These are phyloP conservation scores for Ophion ellenae DNA, from an alignment of 2,888 invertebrate species.

Conservation along the genomic window DNA sequence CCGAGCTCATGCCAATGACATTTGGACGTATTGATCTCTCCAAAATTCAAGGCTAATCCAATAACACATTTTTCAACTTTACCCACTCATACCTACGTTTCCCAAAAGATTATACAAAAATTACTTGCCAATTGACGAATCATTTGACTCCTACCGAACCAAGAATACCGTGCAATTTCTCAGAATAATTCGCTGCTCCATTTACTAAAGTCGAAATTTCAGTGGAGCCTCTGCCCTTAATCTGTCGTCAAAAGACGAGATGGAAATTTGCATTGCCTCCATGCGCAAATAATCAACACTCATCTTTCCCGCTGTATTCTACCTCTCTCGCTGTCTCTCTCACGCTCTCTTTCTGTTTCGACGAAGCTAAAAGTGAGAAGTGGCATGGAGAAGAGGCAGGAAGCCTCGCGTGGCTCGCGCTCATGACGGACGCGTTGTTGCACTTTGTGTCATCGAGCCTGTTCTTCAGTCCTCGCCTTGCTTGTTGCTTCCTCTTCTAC, in stretches of 20 bases:
- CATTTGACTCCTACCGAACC: background rate
- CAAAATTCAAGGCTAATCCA: background rate
- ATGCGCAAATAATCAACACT: conserved; percentile 38
- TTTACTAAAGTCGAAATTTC: background rate
- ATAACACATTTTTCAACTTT: background rate
- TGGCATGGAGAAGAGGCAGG: conserved; percentile 46
- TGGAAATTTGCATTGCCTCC: conserved; percentile 36
- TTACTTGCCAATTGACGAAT: background rate
- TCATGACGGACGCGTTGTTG: conserved; percentile 70
- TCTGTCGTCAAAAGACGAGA: conserved; percentile 38
- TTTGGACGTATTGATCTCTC: no score
- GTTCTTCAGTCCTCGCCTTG: conserved; percentile 67
- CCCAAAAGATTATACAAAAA: background rate
- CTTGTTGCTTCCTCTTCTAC: conserved; percentile 53
- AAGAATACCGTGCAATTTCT: background rate
- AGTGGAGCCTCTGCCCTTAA: conserved; percentile 13
- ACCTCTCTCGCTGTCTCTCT: background rate
- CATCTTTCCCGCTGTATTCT: conserved; percentile 5
- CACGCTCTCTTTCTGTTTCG: conserved; percentile 19
- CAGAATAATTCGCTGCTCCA: background rate
- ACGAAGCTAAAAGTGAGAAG: conserved; percentile 56
- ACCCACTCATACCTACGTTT: background rate
- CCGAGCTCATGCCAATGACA: no score
- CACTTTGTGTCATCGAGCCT: conserved; percentile 67
- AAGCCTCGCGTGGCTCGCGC: conserved; percentile 71